A percentile compares a stretch with the other conserved stretches of the same genome.
phyloP scores from a whole-genome alignment of 1,140 invertebrate genomes.

The Macrobrachium nipponense region DNA sequence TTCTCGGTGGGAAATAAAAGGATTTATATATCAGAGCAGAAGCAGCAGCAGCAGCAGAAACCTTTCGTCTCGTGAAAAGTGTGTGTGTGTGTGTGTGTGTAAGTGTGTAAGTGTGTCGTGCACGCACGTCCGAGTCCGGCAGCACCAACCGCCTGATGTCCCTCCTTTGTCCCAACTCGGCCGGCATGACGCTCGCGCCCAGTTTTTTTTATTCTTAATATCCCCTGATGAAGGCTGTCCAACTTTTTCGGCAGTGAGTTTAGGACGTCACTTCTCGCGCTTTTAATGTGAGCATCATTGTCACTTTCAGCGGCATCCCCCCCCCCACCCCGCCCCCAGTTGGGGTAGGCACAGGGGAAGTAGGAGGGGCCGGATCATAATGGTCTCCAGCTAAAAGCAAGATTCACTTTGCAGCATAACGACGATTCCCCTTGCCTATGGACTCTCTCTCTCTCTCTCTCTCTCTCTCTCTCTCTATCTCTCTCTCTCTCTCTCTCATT shows the following conservation, averaged over 20 bases:
- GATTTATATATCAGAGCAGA: no score
- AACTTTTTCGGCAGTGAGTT: conserved; percentile 55
- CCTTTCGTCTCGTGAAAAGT: no score
- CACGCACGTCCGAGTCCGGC: no score
- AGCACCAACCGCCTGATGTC: conserved; percentile 49
- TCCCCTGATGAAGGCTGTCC: conserved; percentile 60
- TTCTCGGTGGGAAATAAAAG: no score
- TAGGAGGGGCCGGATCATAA: neutral
- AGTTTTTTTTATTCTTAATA: conserved; percentile 60
- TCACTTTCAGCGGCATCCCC: conserved; percentile 51
- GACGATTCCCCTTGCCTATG: no score
- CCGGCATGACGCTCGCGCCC: conserved; percentile 48
- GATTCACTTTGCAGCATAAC: no score
- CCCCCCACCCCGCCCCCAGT: neutral
- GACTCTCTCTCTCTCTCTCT: no score
- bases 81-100: no score
- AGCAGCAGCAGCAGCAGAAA: no score
- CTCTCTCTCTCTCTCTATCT: no score
- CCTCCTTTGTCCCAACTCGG: conserved; percentile 54
- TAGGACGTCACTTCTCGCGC: conserved; percentile 58
- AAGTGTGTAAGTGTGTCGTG: conserved; percentile 39
- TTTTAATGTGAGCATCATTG: conserved; percentile 60
- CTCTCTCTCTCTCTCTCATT: no score
- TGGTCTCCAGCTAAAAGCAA: conserved; percentile 1
- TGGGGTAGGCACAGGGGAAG: no score